phyloP scores from a whole-genome alignment of 1,140 invertebrate genomes.

The Pristionchus pacificus region DNA sequence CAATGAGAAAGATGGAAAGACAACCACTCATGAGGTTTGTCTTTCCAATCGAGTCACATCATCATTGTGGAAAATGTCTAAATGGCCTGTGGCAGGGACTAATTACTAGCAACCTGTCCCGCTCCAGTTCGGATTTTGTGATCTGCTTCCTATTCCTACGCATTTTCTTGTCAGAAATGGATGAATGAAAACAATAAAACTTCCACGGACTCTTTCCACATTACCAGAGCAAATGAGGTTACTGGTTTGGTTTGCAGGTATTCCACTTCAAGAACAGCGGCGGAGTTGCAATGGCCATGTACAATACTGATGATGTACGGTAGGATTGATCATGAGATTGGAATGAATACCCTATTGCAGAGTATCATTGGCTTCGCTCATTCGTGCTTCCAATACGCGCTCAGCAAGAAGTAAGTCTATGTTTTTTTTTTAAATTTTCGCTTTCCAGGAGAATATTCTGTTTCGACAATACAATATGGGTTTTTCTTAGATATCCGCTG shows the following conservation, averaged over 20 bases:
- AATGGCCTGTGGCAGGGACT: no score
- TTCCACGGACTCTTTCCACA: no score
- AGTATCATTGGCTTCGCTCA: conserved; percentile 55
- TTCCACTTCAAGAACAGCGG: conserved; percentile 74
- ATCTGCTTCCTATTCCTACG: no score
- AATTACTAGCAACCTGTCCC: no score
- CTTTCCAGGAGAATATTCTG: no score
- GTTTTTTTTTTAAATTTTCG: conserved; percentile 56
- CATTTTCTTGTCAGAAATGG: no score
- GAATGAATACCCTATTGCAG: conserved; percentile 27
- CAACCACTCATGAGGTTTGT: not conserved
- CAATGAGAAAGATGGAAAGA: conserved; percentile 16
- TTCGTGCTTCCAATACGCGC: conserved; percentile 56
- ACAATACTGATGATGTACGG: conserved; percentile 80
- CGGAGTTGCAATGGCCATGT: conserved; percentile 88
- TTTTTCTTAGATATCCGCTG: conserved; percentile 80
- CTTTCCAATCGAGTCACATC: no score
- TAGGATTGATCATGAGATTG: not conserved
- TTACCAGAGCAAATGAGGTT: no score
- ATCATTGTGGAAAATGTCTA: no score
- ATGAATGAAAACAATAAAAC: no score
- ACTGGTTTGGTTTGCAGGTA: conserved; percentile 57
- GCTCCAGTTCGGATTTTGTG: no score
- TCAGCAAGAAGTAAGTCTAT: conserved; percentile 52
- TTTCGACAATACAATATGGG: conserved; percentile 60